Percentiles rank a stretch among this genome's conserved stretches.
Evolutionary conservation across 2,113 vertebrate species (phyloP).

Genomic region (Andinoacara biseriatus): DNA sequence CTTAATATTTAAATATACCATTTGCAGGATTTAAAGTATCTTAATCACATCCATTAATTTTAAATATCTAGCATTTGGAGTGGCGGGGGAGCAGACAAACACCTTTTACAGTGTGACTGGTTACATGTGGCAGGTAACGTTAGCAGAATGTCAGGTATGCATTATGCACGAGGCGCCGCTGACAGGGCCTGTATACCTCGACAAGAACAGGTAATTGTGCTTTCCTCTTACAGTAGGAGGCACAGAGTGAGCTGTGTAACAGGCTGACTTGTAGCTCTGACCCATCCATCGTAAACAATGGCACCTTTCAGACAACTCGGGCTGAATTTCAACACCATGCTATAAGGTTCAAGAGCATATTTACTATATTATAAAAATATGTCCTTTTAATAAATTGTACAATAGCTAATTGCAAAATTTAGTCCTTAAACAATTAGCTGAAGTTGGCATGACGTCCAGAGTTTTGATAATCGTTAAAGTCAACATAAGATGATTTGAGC

Average conservation of each 20-base stretch:
- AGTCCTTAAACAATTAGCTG: not conserved
- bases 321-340: not conserved
- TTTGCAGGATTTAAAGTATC: slow-evolving; percentile 93
- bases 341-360: not conserved
- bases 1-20: slow-evolving; percentile 96
- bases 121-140: slow-evolving; percentile 87
- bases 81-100: slow-evolving; percentile 87
- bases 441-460: not conserved
- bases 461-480: not conserved
- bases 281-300: slow-evolving; percentile 52
- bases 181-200: slow-evolving; percentile 64
- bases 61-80: slow-evolving; percentile 87
- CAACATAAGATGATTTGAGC: not conserved
- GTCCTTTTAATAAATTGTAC: not conserved
- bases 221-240: slow-evolving; percentile 59
- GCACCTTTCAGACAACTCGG: slow-evolving; percentile 18
- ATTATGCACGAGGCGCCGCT: slow-evolving; percentile 81
- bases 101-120: slow-evolving; percentile 92
- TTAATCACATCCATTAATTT: slow-evolving; percentile 96
- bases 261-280: slow-evolving; percentile 42
- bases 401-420: not conserved
- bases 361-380: not conserved
- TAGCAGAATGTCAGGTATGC: slow-evolving; percentile 83
- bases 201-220: slow-evolving; percentile 80
- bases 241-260: slow-evolving; percentile 51